Percentiles rank a stretch among this genome's conserved stretches.
Conservation (phyloP, 2,797 vertebrate species). For the Rallus crepitans region DNA sequence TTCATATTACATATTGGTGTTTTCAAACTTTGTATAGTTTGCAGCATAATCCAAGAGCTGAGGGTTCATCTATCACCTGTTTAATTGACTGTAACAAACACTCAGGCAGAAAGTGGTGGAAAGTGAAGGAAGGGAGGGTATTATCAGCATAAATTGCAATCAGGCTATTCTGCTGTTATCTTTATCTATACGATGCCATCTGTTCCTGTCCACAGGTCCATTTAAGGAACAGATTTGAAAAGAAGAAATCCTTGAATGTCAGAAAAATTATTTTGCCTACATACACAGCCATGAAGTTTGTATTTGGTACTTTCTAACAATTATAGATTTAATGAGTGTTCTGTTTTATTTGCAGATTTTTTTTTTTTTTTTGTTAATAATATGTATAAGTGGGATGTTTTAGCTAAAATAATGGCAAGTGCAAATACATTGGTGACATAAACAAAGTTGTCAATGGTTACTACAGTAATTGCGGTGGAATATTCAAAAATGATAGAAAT, state of each 20-base stretch:
- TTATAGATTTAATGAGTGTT: neutral
- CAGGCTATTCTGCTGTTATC: neutral
- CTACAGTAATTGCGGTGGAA: neutral
- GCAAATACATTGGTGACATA: neutral
- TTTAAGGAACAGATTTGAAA: neutral
- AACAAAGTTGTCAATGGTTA: neutral
- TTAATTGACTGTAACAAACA: constrained; percentile 75
- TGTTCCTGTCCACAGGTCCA: neutral
- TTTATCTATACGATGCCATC: neutral
- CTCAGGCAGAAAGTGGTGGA: constrained; percentile 2
- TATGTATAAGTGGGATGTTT: neutral
- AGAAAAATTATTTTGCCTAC: neutral
- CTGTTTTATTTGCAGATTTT: neutral
- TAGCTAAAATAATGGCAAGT: neutral
- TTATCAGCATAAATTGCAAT: constrained; percentile 10
- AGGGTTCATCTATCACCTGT: constrained; percentile 73
- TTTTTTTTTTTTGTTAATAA: neutral
- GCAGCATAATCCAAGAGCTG: constrained; percentile 56
- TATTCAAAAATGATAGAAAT: neutral
- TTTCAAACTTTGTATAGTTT: constrained; percentile 63
- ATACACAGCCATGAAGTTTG: neutral
- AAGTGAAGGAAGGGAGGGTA: neutral
- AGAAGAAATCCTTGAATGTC: neutral
- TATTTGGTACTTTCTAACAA: neutral
- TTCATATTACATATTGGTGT: constrained; percentile 57